phyloP scores from a whole-genome alignment of 1,140 invertebrate species.

The Adoxophyes honmai region DNA sequence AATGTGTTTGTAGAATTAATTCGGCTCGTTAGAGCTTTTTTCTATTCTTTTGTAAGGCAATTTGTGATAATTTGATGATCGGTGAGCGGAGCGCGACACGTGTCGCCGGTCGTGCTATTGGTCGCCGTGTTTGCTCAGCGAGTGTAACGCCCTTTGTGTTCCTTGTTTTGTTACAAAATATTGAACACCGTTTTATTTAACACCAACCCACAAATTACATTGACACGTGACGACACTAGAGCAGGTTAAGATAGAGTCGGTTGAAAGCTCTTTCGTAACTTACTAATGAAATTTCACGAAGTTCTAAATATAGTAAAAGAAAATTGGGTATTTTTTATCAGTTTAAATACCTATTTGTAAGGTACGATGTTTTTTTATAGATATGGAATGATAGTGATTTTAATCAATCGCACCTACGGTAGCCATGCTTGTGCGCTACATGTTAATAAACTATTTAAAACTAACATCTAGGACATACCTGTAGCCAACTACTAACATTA shows the following conservation, averaged over 20 bases:
- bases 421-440: too few relatives aligned
- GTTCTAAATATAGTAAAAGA: too few relatives aligned
- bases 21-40: conserved; percentile 26
- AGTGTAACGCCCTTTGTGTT: conserved; percentile 74
- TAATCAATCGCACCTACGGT: too few relatives aligned
- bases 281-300: conserved; percentile 21
- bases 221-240: conserved; percentile 55
- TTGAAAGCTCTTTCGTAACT: conserved; percentile 46
- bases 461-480: too few relatives aligned
- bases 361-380: too few relatives aligned
- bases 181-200: conserved; percentile 76
- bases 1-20: conserved; percentile 24
- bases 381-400: too few relatives aligned
- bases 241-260: conserved; percentile 36
- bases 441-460: too few relatives aligned
- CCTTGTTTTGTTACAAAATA: conserved; percentile 76
- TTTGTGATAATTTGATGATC: conserved; percentile 59
- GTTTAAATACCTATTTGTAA: too few relatives aligned
- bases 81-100: conserved; percentile 37
- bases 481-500: too few relatives aligned
- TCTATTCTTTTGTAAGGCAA: conserved; percentile 29
- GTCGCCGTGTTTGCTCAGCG: conserved; percentile 52
- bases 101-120: conserved; percentile 40
- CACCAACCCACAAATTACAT: conserved; percentile 70
- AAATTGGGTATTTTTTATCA: too few relatives aligned